Conservation (phyloP, 2,113 vertebrate species). For the Centropristis striata region DNA sequence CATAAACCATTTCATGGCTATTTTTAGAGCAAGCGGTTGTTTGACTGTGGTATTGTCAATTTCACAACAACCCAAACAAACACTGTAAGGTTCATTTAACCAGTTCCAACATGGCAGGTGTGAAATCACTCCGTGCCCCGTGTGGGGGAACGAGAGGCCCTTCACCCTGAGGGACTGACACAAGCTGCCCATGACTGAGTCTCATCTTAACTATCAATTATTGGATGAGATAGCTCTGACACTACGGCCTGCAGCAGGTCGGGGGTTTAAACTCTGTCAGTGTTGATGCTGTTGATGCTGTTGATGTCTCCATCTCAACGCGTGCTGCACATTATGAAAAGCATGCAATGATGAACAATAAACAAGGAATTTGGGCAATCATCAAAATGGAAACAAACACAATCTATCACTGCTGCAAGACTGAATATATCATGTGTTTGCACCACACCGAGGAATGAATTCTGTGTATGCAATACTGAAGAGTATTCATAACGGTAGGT, state of each 20-base stretch:
- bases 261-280: conserved; percentile 28
- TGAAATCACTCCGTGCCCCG: conserved; percentile 43
- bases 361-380: neutral
- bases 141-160: conserved; percentile 31
- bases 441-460: neutral
- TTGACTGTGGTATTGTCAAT: conserved; percentile 28
- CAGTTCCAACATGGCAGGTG: conserved; percentile 60
- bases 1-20: conserved; percentile 9
- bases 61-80: conserved; percentile 44
- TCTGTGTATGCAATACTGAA: neutral
- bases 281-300: neutral
- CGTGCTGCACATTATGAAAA: neutral
- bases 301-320: conserved; percentile 5
- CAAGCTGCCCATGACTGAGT: conserved; percentile 37
- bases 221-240: conserved; percentile 37
- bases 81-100: conserved; percentile 47
- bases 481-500: too few species aligned
- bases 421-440: neutral
- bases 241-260: conserved; percentile 18
- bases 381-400: neutral
- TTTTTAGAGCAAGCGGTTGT: conserved; percentile 9
- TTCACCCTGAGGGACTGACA: conserved; percentile 40
- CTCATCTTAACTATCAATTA: conserved; percentile 53
- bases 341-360: neutral
- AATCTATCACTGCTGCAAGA: neutral